Base-by-base conservation (phyloP, 2,113 vertebrate genomes). In the Capreolus pygargus region DNA sequence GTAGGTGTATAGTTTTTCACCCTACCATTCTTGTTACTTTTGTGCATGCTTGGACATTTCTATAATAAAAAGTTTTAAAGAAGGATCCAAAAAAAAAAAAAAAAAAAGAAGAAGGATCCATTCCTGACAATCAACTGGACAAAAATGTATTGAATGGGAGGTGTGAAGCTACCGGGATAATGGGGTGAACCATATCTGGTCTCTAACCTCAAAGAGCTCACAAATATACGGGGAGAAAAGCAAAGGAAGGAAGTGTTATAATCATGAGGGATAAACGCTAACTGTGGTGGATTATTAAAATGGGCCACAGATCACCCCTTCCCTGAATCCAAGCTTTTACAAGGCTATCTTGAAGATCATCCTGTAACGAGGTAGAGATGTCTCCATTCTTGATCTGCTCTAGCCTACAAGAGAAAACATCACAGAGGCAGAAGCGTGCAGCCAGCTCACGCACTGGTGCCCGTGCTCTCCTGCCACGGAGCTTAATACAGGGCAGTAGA, bases 361-460 rank as follows among this genome's bases (percentile, higher is more conserved):
- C 36, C 16, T 5, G 0, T 39, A 1, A 50, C 0, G 17, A 50
- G 33, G 39, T 0, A 0, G 23, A 45, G 27, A 9, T 0, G 1
- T 28, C 85, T 55, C 93, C 6, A 50, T 1, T 3, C 25, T 2
- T 16, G 3, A 82, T 50, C 43, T 47, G 50, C 93, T 57, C 5
- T 19, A 10, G 30, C 43, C 52, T 6, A 0, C 12, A 28, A n/a
- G 10, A 17, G n/a, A 14, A 36, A 28, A 47, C 36, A 11, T 1
- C 16, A 30, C 36, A 15, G 47, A 67, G 47, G 74, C 50, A 33
- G 60, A 30, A 81, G 76, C 33, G 0, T 36, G 47, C 7, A 21
- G 30, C 28, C 21, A 13, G n/a, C 21, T 27, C 21, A 6, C 6
- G 30, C 27, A 4, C 47, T 6, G 45, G 7, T 8, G 33, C 60